These are phyloP conservation scores for Zaprionus bogoriensis DNA, from an alignment of 2,888 invertebrate species.

Conservation along the genomic window DNA sequence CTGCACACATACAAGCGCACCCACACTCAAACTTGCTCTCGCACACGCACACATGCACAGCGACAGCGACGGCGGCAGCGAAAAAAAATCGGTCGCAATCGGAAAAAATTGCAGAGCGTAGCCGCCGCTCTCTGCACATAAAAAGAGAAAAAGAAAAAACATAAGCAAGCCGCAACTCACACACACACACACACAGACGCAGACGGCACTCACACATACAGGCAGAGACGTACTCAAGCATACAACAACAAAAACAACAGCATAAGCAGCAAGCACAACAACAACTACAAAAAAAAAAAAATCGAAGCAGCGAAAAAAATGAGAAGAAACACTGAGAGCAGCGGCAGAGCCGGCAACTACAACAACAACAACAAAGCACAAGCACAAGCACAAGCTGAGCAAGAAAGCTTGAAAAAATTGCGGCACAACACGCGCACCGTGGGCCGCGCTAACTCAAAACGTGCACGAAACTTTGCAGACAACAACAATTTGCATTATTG, in stretches of 20 bases:
- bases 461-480: slow-evolving; percentile 57
- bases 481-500: slow-evolving; percentile 78
- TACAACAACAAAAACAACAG: slow-evolving; percentile 44
- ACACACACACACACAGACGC: slow-evolving; percentile 56
- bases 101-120: slow-evolving; percentile 78
- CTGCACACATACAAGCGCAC: slow-evolving; percentile 36
- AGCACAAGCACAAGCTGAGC: slow-evolving; percentile 45
- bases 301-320: slow-evolving; percentile 63
- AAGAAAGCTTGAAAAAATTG: slow-evolving; percentile 75
- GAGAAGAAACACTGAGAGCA: slow-evolving; percentile 75
- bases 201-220: slow-evolving; percentile 55
- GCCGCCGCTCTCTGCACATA: slow-evolving; percentile 74
- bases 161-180: slow-evolving; percentile 76
- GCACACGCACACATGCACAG: slow-evolving; percentile 40
- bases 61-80: slow-evolving; percentile 52
- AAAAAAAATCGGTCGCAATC: slow-evolving; percentile 78
- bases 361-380: slow-evolving; percentile 50
- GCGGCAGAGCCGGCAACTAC: slow-evolving; percentile 49
- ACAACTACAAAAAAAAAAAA: slow-evolving; percentile 38
- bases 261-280: slow-evolving; percentile 55
- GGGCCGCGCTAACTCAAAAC: slow-evolving; percentile 47
- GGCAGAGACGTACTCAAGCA: slow-evolving; percentile 74
- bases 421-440: slow-evolving; percentile 79
- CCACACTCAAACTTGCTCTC: slow-evolving; percentile 42
- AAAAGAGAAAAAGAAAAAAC: slow-evolving; percentile 61